Percentiles rank a stretch among this genome's conserved stretches.
These are phyloP conservation scores for Drosophila tristis DNA, from an alignment of 1,140 invertebrate genomes.

Conservation along the genomic window DNA sequence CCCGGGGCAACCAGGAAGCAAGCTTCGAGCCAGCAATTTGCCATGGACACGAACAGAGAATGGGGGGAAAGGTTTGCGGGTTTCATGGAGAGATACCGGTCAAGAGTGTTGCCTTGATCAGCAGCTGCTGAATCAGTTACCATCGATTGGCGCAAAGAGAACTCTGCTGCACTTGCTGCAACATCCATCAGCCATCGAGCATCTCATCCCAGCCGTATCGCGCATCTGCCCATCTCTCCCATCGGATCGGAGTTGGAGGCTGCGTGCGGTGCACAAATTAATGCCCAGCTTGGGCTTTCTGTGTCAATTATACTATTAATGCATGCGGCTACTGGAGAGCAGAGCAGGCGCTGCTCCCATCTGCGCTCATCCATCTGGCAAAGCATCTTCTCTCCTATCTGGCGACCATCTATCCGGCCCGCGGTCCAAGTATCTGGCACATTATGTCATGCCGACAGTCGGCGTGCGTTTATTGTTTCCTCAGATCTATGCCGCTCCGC, in stretches of 20 bases:
- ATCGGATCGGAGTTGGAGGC: slow-evolving; percentile 21
- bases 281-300: slow-evolving; percentile 67
- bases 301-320: slow-evolving; percentile 79
- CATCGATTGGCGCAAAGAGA: slow-evolving; percentile 56
- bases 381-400: slow-evolving; percentile 34
- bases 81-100: slow-evolving; percentile 20
- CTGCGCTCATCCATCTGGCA: slow-evolving; percentile 23
- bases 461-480: slow-evolving; percentile 45
- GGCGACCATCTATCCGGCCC: not conserved
- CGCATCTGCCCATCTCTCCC: not conserved
- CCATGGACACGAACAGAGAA: slow-evolving; percentile 5
- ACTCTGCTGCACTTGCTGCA: slow-evolving; percentile 39
- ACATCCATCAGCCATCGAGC: slow-evolving; percentile 40
- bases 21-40: slow-evolving; percentile 55
- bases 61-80: slow-evolving; percentile 1
- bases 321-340: slow-evolving; percentile 57
- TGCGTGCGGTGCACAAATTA: slow-evolving; percentile 60
- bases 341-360: not conserved
- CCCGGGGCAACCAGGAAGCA: slow-evolving; percentile 70
- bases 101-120: slow-evolving; percentile 56
- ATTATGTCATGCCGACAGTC: slow-evolving; percentile 60
- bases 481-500: slow-evolving; percentile 63
- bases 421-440: slow-evolving; percentile 42
- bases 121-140: slow-evolving; percentile 74
- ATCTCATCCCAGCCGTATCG: slow-evolving; percentile 1